Evolutionary conservation across 2,888 invertebrate genomes (phyloP).

Genomic region (Scaptomyza flava): DNA sequence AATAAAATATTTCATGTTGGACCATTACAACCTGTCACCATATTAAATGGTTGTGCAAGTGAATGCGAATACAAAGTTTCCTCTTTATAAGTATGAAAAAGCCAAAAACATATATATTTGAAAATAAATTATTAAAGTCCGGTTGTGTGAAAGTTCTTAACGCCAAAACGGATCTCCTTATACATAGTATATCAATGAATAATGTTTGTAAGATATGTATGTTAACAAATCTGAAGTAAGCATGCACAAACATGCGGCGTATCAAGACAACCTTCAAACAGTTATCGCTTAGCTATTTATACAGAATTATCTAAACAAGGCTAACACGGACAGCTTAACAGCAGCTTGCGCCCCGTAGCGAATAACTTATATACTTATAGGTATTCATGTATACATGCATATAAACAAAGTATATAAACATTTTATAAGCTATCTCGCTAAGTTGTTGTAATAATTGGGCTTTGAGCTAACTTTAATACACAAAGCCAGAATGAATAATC

Average conservation of each 20-base stretch:
- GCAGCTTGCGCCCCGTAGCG: slow-evolving; percentile 3
- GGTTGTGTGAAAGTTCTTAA: no score
- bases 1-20: slow-evolving; percentile 6
- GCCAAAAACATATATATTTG: background rate
- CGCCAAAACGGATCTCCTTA: no score
- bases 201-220: slow-evolving; percentile 10
- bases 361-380: slow-evolving; percentile 21
- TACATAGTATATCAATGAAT: background rate
- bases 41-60: background rate
- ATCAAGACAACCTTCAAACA: slow-evolving; percentile 26
- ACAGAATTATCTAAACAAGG: slow-evolving; percentile 27
- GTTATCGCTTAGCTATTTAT: slow-evolving; percentile 18
- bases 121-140: background rate
- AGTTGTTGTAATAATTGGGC: slow-evolving; percentile 17
- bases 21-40: background rate
- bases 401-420: background rate
- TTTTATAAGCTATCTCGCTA: slow-evolving; percentile 12
- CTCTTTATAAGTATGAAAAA: no score
- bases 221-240: slow-evolving; percentile 12
- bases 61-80: no score
- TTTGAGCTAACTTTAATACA: slow-evolving; percentile 7
- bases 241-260: background rate
- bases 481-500: slow-evolving; percentile 4
- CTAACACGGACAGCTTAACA: slow-evolving; percentile 33
- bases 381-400: background rate